Evolutionary conservation across 2,888 invertebrate species (phyloP), one percentile per base, ranked within the genome.

Genomic region (Corythucha ciliata): DNA sequence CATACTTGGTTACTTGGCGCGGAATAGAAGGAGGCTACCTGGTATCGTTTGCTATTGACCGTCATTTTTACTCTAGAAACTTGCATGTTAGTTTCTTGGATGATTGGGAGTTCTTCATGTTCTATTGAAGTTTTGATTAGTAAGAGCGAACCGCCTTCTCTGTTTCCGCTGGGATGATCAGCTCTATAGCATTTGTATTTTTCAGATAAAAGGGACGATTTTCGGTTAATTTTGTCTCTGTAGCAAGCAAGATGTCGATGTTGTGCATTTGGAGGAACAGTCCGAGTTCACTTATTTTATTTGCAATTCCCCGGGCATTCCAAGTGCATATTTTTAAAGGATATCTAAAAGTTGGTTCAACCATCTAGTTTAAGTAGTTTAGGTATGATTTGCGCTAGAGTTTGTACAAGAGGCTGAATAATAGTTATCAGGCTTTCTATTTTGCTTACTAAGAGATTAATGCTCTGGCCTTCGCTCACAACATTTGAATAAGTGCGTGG

Each of bases 391-490:
- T 24, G 32, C n/a, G n/a, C n/a, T n/a, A n/a, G n/a, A n/a, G n/a
- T n/a, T 10, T 36, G 25, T 8, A 37, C 27, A 2, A 48, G 18
- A 24, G 36, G 48, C 10, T 36, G 37, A 3, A 39, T 16, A 3
- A 48, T 26, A 8, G 14, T 4, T 10, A 48, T 24, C n/a, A 48
- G 37, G 18, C 14, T 24, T 16, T 48, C 48, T 20, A 48, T 48
- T 37, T 48, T 48, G 48, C 10, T 37, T 20, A 48, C 12, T 21
- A 48, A 33, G 21, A 14, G 22, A 21, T 21, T 20, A n/a, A n/a
- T n/a, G n/a, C n/a, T n/a, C n/a, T n/a, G n/a, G n/a, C n/a, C n/a
- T n/a, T n/a, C n/a, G n/a, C n/a, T n/a, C n/a, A n/a, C n/a, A n/a
- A n/a, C n/a, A n/a, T n/a, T n/a, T n/a, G n/a, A n/a, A n/a, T n/a